phyloP scores from a whole-genome alignment of 2,113 vertebrate species.

The Recurvirostra avosetta region DNA sequence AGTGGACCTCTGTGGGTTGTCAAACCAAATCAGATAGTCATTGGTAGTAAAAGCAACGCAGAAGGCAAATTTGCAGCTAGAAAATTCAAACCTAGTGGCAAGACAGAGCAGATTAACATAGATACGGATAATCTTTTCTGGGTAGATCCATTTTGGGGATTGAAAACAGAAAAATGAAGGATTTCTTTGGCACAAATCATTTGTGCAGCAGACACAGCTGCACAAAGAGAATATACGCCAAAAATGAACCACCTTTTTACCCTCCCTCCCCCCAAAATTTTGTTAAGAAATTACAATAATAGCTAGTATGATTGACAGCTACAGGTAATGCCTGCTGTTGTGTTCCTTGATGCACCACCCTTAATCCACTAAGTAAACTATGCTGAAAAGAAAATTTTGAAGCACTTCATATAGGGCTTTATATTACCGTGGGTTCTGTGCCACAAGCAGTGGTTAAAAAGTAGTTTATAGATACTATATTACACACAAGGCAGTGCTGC shows the following conservation, averaged over 20 bases:
- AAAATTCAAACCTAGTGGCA: not conserved
- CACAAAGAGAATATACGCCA: not conserved
- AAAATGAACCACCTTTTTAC: not conserved
- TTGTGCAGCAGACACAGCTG: not conserved
- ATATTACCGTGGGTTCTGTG: not conserved
- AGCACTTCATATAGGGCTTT: not conserved
- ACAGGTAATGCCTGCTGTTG: not conserved
- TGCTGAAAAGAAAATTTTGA: not conserved
- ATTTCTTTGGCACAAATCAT: not conserved
- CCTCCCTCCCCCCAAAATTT: not conserved
- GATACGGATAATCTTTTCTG: not conserved
- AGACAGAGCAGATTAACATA: not conserved
- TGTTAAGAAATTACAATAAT: not conserved
- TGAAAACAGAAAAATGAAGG: not conserved
- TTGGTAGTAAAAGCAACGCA: not conserved
- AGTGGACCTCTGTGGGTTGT: not conserved
- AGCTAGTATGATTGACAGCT: not conserved
- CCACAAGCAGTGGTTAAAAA: slow-evolving; percentile 13
- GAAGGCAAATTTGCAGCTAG: not conserved
- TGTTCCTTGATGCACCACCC: not conserved
- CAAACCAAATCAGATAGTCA: not conserved
- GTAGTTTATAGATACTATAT: slow-evolving; percentile 19
- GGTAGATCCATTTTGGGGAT: not conserved
- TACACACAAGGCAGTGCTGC: not conserved
- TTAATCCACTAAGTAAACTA: not conserved